Evolutionary conservation across 2,113 vertebrate genomes (phyloP), one percentile per base, ranked within the genome.

Genomic region (Pachyramphus minor): DNA sequence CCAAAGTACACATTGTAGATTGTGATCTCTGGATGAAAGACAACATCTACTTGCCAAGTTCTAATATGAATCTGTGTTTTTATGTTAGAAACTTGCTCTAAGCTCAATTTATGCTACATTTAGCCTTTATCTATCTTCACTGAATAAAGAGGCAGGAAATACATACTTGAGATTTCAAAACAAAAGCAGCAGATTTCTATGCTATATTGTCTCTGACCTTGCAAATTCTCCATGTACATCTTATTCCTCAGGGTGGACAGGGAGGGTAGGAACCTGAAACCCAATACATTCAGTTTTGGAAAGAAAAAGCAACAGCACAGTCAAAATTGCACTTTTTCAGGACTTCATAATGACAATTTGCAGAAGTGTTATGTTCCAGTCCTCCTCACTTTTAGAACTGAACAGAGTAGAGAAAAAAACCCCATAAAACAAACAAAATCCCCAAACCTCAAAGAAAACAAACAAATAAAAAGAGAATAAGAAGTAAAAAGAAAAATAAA

Each of bases 21-120:
- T 91, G 63, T 87, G 82, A 96, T 91, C 95, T 94, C 11, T 67
- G 85, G 68, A 96, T 91, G 39, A 96, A 96, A 95, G 85, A 80
- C 55, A 96, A 90, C 72, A 87, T 56, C 63, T 53, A 47, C 63
- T 93, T 87, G 74, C 85, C 84, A 91, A 89, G 55, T 90, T 71
- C 82, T 94, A 85, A 83, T 85, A 80, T 62, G 31, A 89, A 84
- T 33, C 79, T 41, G 8, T 67, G 41, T 12, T 56, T 97, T 94
- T 71, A 91, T 77, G 71, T 89, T 89, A 3, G 9, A 93, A 96
- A 84, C 37, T 89, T 94, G 88, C 73, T 95, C 15, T 37, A 67
- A 96, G 81, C 90, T 94, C 89, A 60, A 77, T 87, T 92, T 87
- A 83, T 86, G 53, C 52, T 87, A 69, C 67, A 83, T 91, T 86